These are phyloP conservation scores for Mycetomoellerius zeteki DNA, from an alignment of 1,140 invertebrate genomes.

Conservation along the genomic window DNA sequence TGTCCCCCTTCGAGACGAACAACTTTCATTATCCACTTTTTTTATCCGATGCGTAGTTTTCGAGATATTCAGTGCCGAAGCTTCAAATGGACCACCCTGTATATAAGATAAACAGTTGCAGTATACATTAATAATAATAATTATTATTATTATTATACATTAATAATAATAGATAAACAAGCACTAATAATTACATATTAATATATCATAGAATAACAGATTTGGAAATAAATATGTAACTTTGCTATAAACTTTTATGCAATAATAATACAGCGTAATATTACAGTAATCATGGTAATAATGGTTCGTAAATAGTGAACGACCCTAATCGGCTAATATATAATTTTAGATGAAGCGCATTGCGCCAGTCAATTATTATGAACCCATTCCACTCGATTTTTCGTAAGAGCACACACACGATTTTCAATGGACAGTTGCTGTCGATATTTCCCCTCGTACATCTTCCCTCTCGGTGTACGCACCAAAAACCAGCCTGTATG, in stretches of 20 bases:
- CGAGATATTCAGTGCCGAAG: no score
- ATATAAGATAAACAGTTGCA: background rate
- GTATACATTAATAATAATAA: background rate
- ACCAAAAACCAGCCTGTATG: slow-evolving; percentile 47
- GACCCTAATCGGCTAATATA: slow-evolving; percentile 17
- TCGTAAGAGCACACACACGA: slow-evolving; percentile 60
- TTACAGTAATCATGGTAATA: background rate
- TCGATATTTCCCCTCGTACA: slow-evolving; percentile 78
- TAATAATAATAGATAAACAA: background rate
- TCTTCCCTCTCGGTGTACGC: slow-evolving; percentile 63
- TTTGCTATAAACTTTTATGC: slow-evolving; percentile 33
- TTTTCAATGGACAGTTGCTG: slow-evolving; percentile 77
- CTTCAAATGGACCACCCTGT: no score
- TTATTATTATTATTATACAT: background rate
- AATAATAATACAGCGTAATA: background rate
- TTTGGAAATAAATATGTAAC: background rate
- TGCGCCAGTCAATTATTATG: slow-evolving; percentile 67
- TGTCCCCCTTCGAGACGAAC: no score
- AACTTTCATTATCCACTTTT: no score
- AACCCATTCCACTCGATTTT: slow-evolving; percentile 18
- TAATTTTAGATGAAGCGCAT: slow-evolving; percentile 39
- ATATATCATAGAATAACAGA: slow-evolving; percentile 5
- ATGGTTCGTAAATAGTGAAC: slow-evolving; percentile 9
- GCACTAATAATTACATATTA: background rate
- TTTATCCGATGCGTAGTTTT: no score